These are phyloP conservation scores for Plecotus auritus DNA, from an alignment of 2,113 vertebrate species.

Conservation along the genomic window DNA sequence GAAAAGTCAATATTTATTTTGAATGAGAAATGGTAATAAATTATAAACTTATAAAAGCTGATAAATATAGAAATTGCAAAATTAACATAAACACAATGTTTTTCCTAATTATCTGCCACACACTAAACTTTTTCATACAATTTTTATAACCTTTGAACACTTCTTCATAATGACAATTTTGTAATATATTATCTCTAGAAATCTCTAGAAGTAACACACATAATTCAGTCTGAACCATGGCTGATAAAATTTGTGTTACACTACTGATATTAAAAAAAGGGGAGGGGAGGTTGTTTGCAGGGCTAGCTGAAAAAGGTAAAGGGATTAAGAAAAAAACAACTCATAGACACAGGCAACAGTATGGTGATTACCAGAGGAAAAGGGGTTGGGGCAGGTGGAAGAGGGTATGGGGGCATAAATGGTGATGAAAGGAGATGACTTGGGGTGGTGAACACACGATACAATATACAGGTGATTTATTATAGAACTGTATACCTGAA, in stretches of 20 bases:
- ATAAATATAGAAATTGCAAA: not conserved
- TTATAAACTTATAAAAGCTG: constrained; percentile 7
- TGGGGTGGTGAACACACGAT: not conserved
- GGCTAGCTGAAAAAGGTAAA: not conserved
- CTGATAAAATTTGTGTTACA: not conserved
- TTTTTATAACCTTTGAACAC: not conserved
- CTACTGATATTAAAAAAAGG: not conserved
- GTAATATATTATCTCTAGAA: not conserved
- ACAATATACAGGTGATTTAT: not conserved
- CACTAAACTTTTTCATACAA: not conserved
- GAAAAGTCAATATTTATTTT: constrained; percentile 4
- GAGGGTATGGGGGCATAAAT: not conserved
- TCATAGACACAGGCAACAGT: not conserved
- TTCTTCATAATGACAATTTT: constrained; percentile 6
- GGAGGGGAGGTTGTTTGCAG: no score
- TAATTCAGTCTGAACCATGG: not conserved
- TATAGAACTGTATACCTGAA: not conserved
- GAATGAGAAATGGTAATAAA: not conserved
- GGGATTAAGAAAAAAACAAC: not conserved
- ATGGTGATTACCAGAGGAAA: not conserved
- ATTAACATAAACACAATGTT: not conserved
- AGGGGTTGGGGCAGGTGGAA: not conserved
- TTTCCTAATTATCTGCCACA: constrained; percentile 1
- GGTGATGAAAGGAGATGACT: not conserved
- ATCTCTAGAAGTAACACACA: not conserved